Evolutionary conservation across 2,888 invertebrate species (phyloP).

Genomic region (Melikaiella ostensackeni): DNA sequence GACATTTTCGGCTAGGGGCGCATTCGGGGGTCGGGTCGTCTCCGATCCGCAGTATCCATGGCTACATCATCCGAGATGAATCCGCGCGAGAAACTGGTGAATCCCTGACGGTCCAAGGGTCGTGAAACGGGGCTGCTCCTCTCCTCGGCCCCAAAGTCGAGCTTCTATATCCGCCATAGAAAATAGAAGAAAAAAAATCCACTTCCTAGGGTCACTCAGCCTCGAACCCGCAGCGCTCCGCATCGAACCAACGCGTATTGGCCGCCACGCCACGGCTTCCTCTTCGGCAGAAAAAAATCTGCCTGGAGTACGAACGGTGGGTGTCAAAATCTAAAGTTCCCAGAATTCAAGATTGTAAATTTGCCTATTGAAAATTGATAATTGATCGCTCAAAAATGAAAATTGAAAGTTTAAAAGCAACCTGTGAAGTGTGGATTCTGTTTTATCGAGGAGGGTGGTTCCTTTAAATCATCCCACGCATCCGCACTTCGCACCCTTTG

Average conservation of each 20-base stretch:
- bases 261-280: neutral
- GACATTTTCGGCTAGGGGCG: conserved; percentile 75
- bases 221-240: conserved; percentile 5
- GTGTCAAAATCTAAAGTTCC: neutral
- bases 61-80: conserved; percentile 65
- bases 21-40: conserved; percentile 65
- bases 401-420: neutral
- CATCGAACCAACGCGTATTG: neutral
- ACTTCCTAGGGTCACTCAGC: neutral
- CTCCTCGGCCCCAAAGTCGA: neutral
- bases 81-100: conserved; percentile 61
- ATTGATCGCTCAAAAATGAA: neutral
- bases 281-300: neutral
- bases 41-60: conserved; percentile 69
- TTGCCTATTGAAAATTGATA: neutral
- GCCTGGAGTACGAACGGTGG: conserved; percentile 2
- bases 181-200: neutral
- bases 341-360: neutral
- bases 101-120: conserved; percentile 41
- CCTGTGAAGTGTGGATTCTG: neutral
- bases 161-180: neutral
- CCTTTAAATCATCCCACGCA: conserved; percentile 9
- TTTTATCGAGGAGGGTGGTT: conserved; percentile 14
- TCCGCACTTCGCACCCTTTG: conserved; percentile 19
- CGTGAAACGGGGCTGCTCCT: conserved; percentile 30